A percentile compares a stretch with the other conserved stretches of the same genome.
These are phyloP conservation scores for Drosophila varians DNA, from an alignment of 1,140 invertebrate species.

Conservation along the genomic window DNA sequence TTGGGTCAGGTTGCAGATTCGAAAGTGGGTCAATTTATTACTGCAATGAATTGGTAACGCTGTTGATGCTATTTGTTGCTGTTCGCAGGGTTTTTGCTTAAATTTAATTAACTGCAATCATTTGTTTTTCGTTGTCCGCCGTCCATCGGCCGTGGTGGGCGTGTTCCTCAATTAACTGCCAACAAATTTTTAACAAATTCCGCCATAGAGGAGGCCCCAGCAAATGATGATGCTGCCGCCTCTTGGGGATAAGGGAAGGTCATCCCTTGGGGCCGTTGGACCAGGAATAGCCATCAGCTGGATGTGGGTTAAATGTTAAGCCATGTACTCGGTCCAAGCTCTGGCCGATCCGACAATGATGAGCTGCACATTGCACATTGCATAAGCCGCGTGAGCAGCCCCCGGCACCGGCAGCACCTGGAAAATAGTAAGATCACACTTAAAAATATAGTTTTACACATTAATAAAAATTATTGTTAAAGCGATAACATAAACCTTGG, in stretches of 20 bases:
- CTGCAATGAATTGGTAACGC: constrained; percentile 71
- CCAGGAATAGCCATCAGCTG: constrained; percentile 46
- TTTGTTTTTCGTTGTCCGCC: constrained; percentile 14
- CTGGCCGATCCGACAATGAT: constrained; percentile 28
- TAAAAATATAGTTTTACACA: neutral
- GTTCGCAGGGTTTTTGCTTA: constrained; percentile 35
- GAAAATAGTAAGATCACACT: constrained; percentile 26
- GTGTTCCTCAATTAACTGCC: constrained; percentile 46
- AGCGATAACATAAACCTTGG: no score
- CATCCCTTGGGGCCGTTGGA: constrained; percentile 28
- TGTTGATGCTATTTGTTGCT: constrained; percentile 36
- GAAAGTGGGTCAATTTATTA: constrained; percentile 82
- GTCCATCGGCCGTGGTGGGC: constrained; percentile 30
- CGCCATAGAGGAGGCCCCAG: neutral
- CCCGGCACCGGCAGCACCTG: constrained; percentile 25
- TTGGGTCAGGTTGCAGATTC: constrained; percentile 82
- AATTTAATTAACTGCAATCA: constrained; percentile 70
- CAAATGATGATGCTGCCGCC: neutral
- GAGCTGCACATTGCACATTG: constrained; percentile 57
- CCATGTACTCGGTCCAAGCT: constrained; percentile 17
- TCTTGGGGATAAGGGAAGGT: constrained; percentile 41
- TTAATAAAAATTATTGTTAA: no score
- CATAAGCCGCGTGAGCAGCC: constrained; percentile 47
- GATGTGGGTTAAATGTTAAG: constrained; percentile 63
- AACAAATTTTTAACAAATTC: constrained; percentile 59